These are phyloP conservation scores for Steatocranus sp. DNA, from an alignment of 2,797 vertebrate species.

Conservation along the genomic window DNA sequence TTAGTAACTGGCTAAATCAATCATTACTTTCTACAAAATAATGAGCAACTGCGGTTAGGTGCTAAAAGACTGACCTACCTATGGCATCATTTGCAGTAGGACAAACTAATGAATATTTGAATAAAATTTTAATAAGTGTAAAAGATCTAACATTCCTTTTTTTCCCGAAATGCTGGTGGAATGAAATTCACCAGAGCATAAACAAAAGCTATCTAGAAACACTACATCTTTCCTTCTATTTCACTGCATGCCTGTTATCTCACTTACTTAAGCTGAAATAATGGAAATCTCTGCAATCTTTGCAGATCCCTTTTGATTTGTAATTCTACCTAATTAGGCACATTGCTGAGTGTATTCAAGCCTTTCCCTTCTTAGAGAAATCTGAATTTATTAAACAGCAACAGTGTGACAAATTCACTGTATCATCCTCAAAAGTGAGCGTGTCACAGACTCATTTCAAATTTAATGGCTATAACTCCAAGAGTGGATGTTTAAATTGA, in stretches of 20 bases:
- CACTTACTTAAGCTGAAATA: background rate
- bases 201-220: background rate
- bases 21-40: slow-evolving; percentile 18
- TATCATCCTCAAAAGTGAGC: background rate
- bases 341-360: background rate
- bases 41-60: background rate
- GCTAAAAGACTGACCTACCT: background rate
- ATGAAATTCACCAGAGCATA: background rate
- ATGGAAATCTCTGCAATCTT: background rate
- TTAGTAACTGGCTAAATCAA: slow-evolving; percentile 36
- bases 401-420: background rate
- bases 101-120: background rate
- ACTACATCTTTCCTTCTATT: background rate
- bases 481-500: background rate
- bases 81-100: background rate
- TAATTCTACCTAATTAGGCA: background rate
- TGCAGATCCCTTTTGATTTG: background rate
- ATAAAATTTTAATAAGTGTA: background rate
- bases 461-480: background rate
- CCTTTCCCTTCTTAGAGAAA: background rate
- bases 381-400: background rate
- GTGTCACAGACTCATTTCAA: background rate
- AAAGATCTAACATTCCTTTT: background rate
- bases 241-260: background rate
- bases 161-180: background rate